Evolutionary conservation across 1,140 invertebrate species (phyloP).

Genomic region (Agrilus planipennis): DNA sequence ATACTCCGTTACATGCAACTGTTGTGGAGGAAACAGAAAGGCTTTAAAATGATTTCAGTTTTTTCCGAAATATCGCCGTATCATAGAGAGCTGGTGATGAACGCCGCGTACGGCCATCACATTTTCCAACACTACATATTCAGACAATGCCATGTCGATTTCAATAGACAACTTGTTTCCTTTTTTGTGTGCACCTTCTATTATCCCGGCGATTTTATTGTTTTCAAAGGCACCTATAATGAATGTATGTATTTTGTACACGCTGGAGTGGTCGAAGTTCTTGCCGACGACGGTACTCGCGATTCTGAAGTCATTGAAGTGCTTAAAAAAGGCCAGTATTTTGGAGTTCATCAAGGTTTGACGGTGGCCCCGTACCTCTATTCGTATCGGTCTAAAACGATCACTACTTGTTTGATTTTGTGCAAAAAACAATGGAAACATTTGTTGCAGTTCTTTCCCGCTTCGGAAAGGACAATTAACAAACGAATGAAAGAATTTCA

Average conservation of each 20-base stretch:
- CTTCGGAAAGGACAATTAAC: no score
- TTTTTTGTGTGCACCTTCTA: background rate
- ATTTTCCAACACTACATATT: background rate
- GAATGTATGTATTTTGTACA: constrained; percentile 1
- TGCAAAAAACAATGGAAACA: no score
- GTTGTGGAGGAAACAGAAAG: no score
- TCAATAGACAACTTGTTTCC: background rate
- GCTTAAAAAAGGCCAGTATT: background rate
- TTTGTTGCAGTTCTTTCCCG: no score
- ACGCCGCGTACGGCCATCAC: background rate
- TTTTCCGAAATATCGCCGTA: no score
- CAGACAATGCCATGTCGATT: background rate
- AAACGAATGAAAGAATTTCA: no score
- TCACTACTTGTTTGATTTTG: background rate
- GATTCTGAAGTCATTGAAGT: background rate
- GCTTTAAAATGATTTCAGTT: no score
- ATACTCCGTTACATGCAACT: no score
- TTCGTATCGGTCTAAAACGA: background rate
- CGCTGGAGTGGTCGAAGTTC: background rate
- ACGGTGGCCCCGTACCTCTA: background rate
- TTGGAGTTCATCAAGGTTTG: background rate
- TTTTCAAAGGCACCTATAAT: background rate
- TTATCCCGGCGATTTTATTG: background rate
- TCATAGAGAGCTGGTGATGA: no score
- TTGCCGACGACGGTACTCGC: background rate